phyloP scores from a whole-genome alignment of 2,113 vertebrate genomes.

The Phyllopteryx taeniolatus region DNA sequence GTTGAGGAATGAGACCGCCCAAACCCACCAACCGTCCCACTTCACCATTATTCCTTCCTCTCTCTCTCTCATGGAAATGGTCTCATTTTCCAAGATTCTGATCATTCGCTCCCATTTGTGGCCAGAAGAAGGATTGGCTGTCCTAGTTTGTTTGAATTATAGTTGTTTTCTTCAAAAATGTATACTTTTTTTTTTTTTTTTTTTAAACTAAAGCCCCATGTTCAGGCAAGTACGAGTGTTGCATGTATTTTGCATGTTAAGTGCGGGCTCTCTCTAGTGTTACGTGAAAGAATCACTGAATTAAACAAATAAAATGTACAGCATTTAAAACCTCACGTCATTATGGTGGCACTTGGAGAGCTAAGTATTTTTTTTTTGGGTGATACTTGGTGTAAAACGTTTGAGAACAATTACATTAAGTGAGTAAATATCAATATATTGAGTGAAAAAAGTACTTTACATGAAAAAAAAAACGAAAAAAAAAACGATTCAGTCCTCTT shows the following conservation, averaged over 20 bases:
- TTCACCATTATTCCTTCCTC: conserved; percentile 5
- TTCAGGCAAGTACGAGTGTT: background rate
- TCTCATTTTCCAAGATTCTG: conserved; percentile 22
- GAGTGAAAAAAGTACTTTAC: background rate
- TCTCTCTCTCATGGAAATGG: conserved; percentile 45
- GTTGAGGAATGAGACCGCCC: conserved; percentile 32
- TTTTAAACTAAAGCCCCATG: background rate
- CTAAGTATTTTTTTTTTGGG: too few relatives aligned
- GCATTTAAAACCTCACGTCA: too few relatives aligned
- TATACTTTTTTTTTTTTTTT: background rate
- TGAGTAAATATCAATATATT: too few relatives aligned
- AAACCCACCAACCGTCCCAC: conserved; percentile 13
- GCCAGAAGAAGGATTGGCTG: background rate
- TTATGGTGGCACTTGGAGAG: too few relatives aligned
- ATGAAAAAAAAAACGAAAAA: too few relatives aligned
- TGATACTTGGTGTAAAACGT: too few relatives aligned
- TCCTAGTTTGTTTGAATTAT: accelerated
- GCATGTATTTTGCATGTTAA: background rate
- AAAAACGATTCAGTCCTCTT: background rate
- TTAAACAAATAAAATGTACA: too few relatives aligned
- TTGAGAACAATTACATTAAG: too few relatives aligned
- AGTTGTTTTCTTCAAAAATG: background rate
- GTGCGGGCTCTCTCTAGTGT: too few relatives aligned
- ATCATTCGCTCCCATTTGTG: conserved; percentile 1
- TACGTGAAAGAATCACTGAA: too few relatives aligned